A percentile compares a stretch with the other conserved stretches of the same genome.
phyloP scores from a whole-genome alignment of 1,140 invertebrate genomes.

The Zaprionus nigranus region DNA sequence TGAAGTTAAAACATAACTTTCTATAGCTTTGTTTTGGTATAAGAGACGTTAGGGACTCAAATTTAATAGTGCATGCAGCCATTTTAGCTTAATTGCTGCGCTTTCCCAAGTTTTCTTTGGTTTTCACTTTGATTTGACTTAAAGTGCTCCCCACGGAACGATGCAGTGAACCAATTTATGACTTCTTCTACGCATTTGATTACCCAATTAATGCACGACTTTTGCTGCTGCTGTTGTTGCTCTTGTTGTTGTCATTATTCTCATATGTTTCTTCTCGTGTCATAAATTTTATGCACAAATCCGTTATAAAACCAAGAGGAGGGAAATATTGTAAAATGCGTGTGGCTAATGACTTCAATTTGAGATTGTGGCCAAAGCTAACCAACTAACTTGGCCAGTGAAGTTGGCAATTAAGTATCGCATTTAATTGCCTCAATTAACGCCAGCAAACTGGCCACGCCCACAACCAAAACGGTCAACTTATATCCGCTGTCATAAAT shows the following conservation, averaged over 20 bases:
- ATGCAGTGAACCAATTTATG: conserved; percentile 45
- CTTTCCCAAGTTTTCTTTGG: neutral
- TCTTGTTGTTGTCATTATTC: conserved; percentile 46
- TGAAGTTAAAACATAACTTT: neutral
- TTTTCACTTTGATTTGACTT: conserved; percentile 41
- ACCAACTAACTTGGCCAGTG: conserved; percentile 1
- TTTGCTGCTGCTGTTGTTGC: conserved; percentile 19
- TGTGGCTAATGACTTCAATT: conserved; percentile 71
- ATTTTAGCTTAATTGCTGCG: conserved; percentile 30
- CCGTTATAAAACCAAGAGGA: conserved; percentile 3
- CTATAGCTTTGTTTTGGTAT: neutral
- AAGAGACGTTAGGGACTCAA: neutral
- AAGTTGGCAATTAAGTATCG: conserved; percentile 40
- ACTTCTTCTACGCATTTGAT: conserved; percentile 53
- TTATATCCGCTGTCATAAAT: conserved; percentile 77
- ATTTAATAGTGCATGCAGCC: conserved; percentile 19
- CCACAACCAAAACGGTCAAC: conserved; percentile 63
- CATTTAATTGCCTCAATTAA: conserved; percentile 76
- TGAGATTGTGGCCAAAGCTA: neutral
- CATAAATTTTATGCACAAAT: conserved; percentile 55
- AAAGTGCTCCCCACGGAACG: conserved; percentile 46
- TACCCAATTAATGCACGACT: conserved; percentile 67
- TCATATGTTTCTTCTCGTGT: conserved; percentile 50
- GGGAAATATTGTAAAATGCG: conserved; percentile 44
- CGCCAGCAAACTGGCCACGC: conserved; percentile 64